These are phyloP conservation scores for Tragelaphus strepsiceros DNA, from an alignment of 2,113 vertebrate species.

Conservation along the genomic window DNA sequence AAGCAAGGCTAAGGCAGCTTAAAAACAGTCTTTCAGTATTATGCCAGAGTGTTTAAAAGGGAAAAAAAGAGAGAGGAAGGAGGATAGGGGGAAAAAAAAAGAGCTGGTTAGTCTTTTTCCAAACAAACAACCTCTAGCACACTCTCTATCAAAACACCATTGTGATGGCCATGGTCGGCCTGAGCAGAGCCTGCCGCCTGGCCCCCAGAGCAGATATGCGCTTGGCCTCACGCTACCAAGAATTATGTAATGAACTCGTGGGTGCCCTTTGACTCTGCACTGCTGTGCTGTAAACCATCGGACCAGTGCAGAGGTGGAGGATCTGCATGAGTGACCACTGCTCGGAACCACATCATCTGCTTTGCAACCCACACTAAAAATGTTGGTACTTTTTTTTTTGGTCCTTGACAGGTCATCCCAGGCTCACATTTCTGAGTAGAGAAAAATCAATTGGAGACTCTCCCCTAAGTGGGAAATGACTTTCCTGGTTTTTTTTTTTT, in stretches of 20 bases:
- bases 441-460: background rate
- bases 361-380: background rate
- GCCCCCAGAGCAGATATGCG: background rate
- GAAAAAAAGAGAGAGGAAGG: background rate
- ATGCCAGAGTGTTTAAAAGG: background rate
- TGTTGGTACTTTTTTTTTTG: background rate
- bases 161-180: background rate
- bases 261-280: background rate
- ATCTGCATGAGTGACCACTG: background rate
- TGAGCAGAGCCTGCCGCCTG: background rate
- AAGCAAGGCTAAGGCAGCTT: constrained; percentile 41
- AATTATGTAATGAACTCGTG: constrained; percentile 58
- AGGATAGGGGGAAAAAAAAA: accelerated
- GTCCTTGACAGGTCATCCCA: background rate
- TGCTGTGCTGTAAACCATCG: background rate
- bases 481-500: background rate
- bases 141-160: constrained; percentile 1
- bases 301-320: background rate
- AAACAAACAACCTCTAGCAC: constrained; percentile 45
- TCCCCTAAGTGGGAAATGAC: background rate
- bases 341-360: background rate
- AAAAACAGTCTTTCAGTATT: constrained; percentile 58
- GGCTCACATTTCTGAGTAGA: background rate
- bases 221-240: background rate
- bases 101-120: background rate